These are phyloP conservation scores for Manduca sexta DNA, from an alignment of 1,140 invertebrate species.

Conservation along the genomic window DNA sequence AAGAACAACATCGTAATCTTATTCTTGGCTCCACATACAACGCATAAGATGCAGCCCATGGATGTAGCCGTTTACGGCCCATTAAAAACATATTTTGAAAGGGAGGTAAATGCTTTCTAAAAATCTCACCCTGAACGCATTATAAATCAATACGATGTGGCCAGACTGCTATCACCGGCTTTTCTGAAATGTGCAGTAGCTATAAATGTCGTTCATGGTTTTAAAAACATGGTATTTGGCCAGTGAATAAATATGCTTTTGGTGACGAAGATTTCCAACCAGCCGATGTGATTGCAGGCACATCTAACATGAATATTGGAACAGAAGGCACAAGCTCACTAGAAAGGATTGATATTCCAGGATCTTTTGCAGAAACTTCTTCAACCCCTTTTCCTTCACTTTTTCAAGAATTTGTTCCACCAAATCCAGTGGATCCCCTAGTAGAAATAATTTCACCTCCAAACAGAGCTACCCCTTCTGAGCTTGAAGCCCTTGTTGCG, in stretches of 20 bases:
- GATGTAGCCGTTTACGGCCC: constrained; percentile 22
- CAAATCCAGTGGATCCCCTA: constrained; percentile 29
- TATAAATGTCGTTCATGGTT: constrained; percentile 46
- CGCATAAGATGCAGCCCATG: constrained; percentile 14
- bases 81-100: constrained; percentile 21
- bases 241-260: constrained; percentile 46
- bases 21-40: constrained; percentile 19
- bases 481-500: constrained; percentile 19
- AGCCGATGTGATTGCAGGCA: constrained; percentile 34
- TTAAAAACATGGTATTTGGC: constrained; percentile 47
- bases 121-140: constrained; percentile 26
- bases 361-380: constrained; percentile 25
- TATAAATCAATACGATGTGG: constrained; percentile 20
- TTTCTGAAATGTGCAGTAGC: constrained; percentile 43
- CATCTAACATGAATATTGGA: constrained; percentile 57
- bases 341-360: constrained; percentile 65
- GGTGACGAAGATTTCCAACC: constrained; percentile 33
- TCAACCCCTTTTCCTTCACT: constrained; percentile 22
- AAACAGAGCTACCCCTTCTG: neutral
- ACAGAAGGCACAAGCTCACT: constrained; percentile 14
- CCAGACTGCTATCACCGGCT: constrained; percentile 28
- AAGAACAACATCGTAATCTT: constrained; percentile 19
- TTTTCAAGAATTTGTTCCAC: constrained; percentile 17
- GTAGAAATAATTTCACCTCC: constrained; percentile 25
- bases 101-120: too few relatives aligned